These are phyloP conservation scores for Astatotilapia flaviijosephi DNA, from an alignment of 2,113 vertebrate species.

Conservation along the genomic window DNA sequence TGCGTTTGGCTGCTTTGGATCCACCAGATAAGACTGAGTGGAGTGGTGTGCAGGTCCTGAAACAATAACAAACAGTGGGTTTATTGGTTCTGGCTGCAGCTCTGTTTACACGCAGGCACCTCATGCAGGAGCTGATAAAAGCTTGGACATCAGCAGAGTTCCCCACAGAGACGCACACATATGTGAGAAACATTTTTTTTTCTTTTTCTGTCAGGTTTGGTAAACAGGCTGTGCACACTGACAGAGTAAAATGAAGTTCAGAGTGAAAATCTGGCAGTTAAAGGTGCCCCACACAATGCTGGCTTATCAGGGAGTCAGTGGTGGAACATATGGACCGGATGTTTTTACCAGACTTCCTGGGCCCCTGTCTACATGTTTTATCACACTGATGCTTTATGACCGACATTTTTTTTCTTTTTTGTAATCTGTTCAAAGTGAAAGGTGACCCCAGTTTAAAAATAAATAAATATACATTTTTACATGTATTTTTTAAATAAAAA, in stretches of 20 bases:
- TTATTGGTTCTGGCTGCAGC: conserved; percentile 23
- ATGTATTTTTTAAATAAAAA: neutral
- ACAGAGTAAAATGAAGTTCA: neutral
- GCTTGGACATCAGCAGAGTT: neutral
- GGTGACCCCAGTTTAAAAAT: neutral
- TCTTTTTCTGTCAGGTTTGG: neutral
- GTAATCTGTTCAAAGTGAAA: neutral
- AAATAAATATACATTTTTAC: neutral
- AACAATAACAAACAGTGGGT: conserved; percentile 29
- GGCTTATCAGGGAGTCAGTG: neutral
- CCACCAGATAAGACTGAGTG: conserved; percentile 15
- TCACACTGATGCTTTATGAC: neutral
- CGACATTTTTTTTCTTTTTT: neutral
- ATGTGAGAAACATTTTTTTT: neutral
- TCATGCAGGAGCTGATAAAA: conserved; percentile 25
- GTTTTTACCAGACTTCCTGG: neutral
- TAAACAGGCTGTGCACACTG: neutral
- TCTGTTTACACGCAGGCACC: neutral
- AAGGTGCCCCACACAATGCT: neutral
- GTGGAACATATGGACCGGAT: neutral
- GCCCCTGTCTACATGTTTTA: neutral
- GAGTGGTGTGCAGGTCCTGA: neutral
- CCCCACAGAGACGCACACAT: neutral
- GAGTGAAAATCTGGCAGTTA: neutral
- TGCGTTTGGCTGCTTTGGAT: neutral